Base-by-base conservation (phyloP, 2,888 invertebrate genomes). In the Platynereis dumerilii region DNA sequence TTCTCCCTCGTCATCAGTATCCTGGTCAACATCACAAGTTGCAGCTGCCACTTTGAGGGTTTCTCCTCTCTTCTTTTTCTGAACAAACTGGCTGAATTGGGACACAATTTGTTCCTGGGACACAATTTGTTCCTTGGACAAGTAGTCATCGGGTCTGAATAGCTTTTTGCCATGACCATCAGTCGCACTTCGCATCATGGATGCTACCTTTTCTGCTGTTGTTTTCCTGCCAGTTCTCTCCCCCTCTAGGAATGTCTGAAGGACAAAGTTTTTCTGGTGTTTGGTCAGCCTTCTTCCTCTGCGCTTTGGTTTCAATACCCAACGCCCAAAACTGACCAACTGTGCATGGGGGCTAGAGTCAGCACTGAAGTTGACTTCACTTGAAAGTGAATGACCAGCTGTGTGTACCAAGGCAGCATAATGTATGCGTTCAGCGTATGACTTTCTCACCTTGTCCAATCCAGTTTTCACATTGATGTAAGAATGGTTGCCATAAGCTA, bases 161-260 rank as follows among this genome's bases (percentile, higher is more conserved):
- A 52, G 52, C 52, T 52, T 52, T 52, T 17, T 52, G 15, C 52
- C 52, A 52, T 52, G 52, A 52, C 52, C 52, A 52, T 52, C 52
- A 34, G 52, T 52, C 52, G 24, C 52, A 22, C 7, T 52, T 10
- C 52, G 52, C 52, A 52, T 52, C 52, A 52, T 52, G 24, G 52
- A 20, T 52, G 52, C 52, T 10, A 52, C 52, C 15, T 52, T 52
- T 5, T 52, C 52, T 10, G 52, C 52, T 17, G 52, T 52, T 52
- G 52, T 52, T 17, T 52, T 52, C 52, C 52, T 20, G 24, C 52
- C 52, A 34, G 34, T 34, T 34, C 34, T 34, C 34, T 34, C 34
- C 12, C 34, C 34, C 12, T 34, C 7, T 12, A 34, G 34, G 12
- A 34, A 34, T 34, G 34, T 34, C 34, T 52, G 7, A 10, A 52